Conservation (phyloP, 2,888 invertebrate genomes). For the Psylliodes chrysocephalus region DNA sequence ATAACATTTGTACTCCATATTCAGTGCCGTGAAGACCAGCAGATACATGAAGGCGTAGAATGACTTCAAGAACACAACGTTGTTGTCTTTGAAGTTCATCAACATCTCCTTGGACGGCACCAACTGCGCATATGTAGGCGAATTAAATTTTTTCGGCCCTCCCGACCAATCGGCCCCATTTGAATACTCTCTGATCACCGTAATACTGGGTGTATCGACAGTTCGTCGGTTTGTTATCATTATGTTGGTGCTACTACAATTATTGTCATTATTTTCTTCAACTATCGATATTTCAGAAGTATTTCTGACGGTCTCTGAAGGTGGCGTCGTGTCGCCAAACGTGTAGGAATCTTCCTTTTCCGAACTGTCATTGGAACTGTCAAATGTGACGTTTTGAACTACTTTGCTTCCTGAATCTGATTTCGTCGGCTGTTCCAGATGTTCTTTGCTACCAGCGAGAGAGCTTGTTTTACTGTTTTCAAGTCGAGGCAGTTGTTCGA, state of each 20-base stretch:
- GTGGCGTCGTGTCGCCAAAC: no score
- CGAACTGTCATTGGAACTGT: neutral
- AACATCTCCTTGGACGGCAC: neutral
- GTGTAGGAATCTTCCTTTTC: no score
- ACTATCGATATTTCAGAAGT: no score
- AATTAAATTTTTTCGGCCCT: constrained; percentile 40
- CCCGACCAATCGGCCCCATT: constrained; percentile 32
- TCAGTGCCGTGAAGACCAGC: constrained; percentile 51
- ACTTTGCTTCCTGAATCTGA: neutral
- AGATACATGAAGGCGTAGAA: constrained; percentile 52
- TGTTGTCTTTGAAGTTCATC: constrained; percentile 16
- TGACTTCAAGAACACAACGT: constrained; percentile 46
- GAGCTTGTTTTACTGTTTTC: constrained; percentile 3
- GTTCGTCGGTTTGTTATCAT: no score
- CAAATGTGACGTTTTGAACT: neutral
- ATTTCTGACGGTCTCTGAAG: no score
- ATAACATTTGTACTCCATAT: constrained; percentile 49
- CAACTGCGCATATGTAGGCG: neutral
- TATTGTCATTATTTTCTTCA: no score
- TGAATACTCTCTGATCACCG: neutral
- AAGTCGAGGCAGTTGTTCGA: constrained; percentile 27
- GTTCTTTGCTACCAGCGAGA: neutral
- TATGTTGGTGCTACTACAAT: no score
- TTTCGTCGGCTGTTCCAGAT: neutral
- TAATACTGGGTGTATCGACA: no score